A percentile compares a stretch with the other conserved stretches of the same genome.
Evolutionary conservation across 2,113 vertebrate genomes (phyloP).

Genomic region (Suricata suricatta): DNA sequence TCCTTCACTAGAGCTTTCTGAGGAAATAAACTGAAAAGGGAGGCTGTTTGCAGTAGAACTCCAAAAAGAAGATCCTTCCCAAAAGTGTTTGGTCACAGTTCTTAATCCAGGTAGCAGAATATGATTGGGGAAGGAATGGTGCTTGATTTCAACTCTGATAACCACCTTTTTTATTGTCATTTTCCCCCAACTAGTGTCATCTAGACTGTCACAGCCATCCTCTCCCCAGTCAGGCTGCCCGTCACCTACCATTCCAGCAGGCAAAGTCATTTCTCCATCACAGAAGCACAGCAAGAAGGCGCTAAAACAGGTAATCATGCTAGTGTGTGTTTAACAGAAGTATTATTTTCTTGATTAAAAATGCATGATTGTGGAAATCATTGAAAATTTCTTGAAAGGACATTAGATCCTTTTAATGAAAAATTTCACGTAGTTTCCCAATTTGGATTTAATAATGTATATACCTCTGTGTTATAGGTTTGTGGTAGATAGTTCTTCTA

Average conservation of each 20-base stretch:
- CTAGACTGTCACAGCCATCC: conserved; percentile 93
- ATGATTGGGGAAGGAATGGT: conserved; percentile 50
- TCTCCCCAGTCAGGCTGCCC: conserved; percentile 94
- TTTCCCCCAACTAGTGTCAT: conserved; percentile 87
- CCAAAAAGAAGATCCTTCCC: conserved; percentile 37
- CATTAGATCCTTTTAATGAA: neutral
- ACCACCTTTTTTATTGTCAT: neutral
- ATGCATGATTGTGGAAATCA: neutral
- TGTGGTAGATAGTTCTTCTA: neutral
- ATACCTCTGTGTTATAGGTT: neutral
- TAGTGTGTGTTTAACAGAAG: conserved; percentile 12
- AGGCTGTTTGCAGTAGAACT: conserved; percentile 48
- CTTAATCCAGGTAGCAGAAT: conserved; percentile 70
- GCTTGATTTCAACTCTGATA: conserved; percentile 28
- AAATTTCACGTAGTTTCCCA: neutral
- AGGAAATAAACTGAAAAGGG: conserved; percentile 53
- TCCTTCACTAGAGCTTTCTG: conserved; percentile 65
- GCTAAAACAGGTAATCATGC: conserved; percentile 92
- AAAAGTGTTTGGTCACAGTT: conserved; percentile 69
- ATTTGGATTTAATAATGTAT: neutral
- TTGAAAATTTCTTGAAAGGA: neutral
- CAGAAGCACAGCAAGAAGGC: conserved; percentile 99
- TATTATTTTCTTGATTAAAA: neutral
- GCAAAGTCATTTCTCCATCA: conserved; percentile 96
- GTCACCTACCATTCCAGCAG: conserved; percentile 91